Base-by-base conservation (phyloP, 2,888 invertebrate species). In the Netelia melanura region DNA sequence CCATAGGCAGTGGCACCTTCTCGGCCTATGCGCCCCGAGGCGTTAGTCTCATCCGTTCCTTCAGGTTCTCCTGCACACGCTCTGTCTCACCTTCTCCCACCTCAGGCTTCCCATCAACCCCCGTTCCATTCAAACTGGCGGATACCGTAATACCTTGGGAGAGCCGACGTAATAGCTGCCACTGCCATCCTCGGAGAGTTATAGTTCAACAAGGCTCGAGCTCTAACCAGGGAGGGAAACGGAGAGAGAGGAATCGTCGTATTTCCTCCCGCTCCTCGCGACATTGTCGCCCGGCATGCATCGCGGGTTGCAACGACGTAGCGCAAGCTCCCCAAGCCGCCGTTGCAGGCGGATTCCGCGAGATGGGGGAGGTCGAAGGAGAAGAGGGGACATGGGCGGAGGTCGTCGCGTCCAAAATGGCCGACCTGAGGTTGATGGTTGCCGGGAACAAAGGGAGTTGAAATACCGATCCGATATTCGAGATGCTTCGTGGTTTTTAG, bases 131-230 rank as follows among this genome's bases (percentile, higher is more conserved):
- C 80, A 84, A 77, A 83, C 84, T 83, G 83, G 86, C 90, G 90
- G 91, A 92, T 92, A 92, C 91, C 91, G 92, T 93, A 93, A 93
- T 93, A 93, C 93, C 93, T 93, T 91, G 91, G 92, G 89, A 91
- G 90, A 92, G 90, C 89, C 91, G 88, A 87, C 88, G 92, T 93
- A 93, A 93, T 93, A 93, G 92, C 93, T 92, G 92, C 91, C 92
- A 91, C 90, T 91, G 90, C 89, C 91, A 90, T 90, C 89, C 89
- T 88, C 65, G 88, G 90, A 89, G 91, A 93, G 92, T 92, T 93
- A 93, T 93, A 92, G 93, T 92, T 92, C 92, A 92, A 93, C 92
- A 93, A 92, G 81, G 76, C 81, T 86, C 84, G 84, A 87, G 85
- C 84, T 80, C 6, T 48, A 75, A 30, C 43, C 72, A 64, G 84